Evolutionary conservation across 2,888 invertebrate species (phyloP).

Genomic region (Drosophila falleni): DNA sequence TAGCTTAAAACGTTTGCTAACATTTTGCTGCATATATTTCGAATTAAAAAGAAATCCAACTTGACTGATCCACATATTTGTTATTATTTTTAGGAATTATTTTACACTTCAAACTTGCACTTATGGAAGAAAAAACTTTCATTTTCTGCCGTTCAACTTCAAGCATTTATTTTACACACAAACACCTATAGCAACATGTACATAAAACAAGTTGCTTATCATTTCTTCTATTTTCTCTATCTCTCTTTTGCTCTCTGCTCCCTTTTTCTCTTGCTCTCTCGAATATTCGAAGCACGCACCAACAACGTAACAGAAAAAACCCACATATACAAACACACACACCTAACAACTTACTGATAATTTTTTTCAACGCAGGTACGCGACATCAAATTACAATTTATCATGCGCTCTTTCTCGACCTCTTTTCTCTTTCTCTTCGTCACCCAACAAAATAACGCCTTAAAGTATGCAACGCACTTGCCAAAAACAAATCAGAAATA

Average conservation of each 20-base stretch:
- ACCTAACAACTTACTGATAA: constrained; percentile 58
- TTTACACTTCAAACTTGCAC: constrained; percentile 31
- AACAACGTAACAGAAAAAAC: constrained; percentile 29
- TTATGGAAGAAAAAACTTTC: constrained; percentile 23
- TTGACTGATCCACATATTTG: constrained; percentile 24
- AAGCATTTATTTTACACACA: constrained; percentile 53
- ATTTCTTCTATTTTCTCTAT: constrained; percentile 51
- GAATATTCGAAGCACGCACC: constrained; percentile 66
- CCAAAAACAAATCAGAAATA: constrained; percentile 34
- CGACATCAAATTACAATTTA: constrained; percentile 70
- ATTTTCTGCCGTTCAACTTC: constrained; percentile 40
- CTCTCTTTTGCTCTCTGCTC: constrained; percentile 28
- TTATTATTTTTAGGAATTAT: constrained; percentile 13
- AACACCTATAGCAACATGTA: constrained; percentile 36
- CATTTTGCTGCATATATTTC: constrained; percentile 15
- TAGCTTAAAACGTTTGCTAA: constrained; percentile 8
- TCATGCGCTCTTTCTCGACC: constrained; percentile 63
- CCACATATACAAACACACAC: constrained; percentile 43
- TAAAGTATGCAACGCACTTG: constrained; percentile 29
- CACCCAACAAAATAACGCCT: constrained; percentile 19
- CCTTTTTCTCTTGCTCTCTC: constrained; percentile 28
- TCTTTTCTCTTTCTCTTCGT: constrained; percentile 18
- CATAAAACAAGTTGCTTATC: constrained; percentile 48
- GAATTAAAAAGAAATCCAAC: constrained; percentile 10
- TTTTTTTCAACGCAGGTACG: constrained; percentile 69